A percentile compares a stretch with the other conserved stretches of the same genome.
phyloP scores from a whole-genome alignment of 1,140 invertebrate species.

The Bombus confusus region DNA sequence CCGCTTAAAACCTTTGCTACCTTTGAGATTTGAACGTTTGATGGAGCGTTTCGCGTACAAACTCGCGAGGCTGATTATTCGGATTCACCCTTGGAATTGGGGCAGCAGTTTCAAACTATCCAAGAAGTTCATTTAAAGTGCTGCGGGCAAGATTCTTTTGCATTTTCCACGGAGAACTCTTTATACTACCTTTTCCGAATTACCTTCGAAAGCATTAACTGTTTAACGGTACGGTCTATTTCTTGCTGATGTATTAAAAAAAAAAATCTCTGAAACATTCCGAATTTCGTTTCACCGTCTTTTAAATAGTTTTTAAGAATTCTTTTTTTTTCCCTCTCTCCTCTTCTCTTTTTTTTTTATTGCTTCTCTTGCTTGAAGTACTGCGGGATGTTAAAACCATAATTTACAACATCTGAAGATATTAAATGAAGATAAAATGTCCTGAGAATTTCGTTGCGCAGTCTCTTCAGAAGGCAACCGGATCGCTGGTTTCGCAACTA shows the following conservation, averaged over 20 bases:
- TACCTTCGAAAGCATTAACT: conserved; percentile 33
- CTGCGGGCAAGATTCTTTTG: conserved; percentile 39
- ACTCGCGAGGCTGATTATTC: conserved; percentile 28
- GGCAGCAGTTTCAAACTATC: conserved; percentile 43
- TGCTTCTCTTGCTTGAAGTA: neutral
- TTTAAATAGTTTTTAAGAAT: neutral
- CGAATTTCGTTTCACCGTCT: neutral
- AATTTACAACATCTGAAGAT: conserved; percentile 6
- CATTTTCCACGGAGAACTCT: conserved; percentile 18
- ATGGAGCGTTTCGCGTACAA: neutral
- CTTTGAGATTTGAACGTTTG: conserved; percentile 32
- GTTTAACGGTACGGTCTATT: neutral
- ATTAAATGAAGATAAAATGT: conserved; percentile 17
- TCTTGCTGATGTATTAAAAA: neutral
- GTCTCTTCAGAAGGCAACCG: conserved; percentile 26
- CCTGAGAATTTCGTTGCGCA: neutral
- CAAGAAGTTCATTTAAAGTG: conserved; percentile 44
- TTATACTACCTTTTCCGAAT: conserved; percentile 30
- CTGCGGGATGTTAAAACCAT: neutral
- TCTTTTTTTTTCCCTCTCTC: neutral
- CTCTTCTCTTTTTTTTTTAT: no score
- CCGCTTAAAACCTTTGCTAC: conserved; percentile 45
- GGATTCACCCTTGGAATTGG: conserved; percentile 40
- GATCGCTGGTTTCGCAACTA: conserved; percentile 55
- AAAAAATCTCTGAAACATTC: neutral